Conservation (phyloP, 2,113 vertebrate species). For the Chamaea fasciata region DNA sequence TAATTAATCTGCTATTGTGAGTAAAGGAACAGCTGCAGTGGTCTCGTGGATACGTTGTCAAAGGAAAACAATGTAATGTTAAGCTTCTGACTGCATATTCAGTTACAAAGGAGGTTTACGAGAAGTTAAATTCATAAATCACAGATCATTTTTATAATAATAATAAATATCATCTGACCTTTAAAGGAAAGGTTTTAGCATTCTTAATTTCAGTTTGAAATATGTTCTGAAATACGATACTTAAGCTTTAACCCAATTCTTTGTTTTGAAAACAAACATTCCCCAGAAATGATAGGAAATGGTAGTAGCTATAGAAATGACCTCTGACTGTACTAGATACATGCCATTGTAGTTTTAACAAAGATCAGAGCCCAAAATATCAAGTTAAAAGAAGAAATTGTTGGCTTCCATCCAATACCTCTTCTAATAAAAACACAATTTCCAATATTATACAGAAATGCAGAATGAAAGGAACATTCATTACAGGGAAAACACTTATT, state of each 20-base stretch:
- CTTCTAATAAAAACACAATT: slow-evolving; percentile 88
- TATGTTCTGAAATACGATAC: slow-evolving; percentile 90
- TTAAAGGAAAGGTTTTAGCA: slow-evolving; percentile 88
- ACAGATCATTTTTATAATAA: slow-evolving; percentile 89
- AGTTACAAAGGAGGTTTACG: slow-evolving; percentile 94
- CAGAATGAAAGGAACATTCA: slow-evolving; percentile 75
- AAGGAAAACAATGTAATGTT: slow-evolving; percentile 99
- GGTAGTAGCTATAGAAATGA: slow-evolving; percentile 78
- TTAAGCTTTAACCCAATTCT: slow-evolving; percentile 83
- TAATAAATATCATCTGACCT: slow-evolving; percentile 97
- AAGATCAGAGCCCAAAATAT: slow-evolving; percentile 83
- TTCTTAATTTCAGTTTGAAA: slow-evolving; percentile 91
- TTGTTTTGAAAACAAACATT: slow-evolving; percentile 90
- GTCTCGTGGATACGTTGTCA: slow-evolving; percentile 97
- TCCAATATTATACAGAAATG: slow-evolving; percentile 74
- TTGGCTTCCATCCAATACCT: slow-evolving; percentile 88
- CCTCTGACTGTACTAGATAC: slow-evolving; percentile 83
- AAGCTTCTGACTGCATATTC: slow-evolving; percentile 97
- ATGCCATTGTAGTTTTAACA: slow-evolving; percentile 89
- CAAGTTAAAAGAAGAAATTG: slow-evolving; percentile 90
- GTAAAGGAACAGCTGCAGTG: slow-evolving; percentile 97
- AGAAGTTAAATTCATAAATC: slow-evolving; percentile 98
- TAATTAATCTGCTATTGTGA: slow-evolving; percentile 99
- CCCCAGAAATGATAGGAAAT: slow-evolving; percentile 76
- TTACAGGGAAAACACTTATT: slow-evolving; percentile 73